Conservation (phyloP, 1,140 invertebrate species). For the Trypoxylus dichotomus region DNA sequence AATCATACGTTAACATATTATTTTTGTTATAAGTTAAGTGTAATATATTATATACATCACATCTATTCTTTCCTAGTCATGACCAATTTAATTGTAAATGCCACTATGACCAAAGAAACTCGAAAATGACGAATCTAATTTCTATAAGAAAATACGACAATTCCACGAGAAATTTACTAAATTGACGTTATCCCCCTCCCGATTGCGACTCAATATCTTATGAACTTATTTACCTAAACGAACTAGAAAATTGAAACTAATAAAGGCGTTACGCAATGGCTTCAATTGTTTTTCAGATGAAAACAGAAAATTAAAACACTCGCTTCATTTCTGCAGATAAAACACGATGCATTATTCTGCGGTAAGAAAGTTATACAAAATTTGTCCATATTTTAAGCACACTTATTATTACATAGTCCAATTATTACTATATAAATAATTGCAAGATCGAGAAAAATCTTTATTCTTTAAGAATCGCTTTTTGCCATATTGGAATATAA, state of each 20-base stretch:
- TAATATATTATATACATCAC: constrained; percentile 30
- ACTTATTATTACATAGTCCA: constrained; percentile 23
- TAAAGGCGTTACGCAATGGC: not conserved
- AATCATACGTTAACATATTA: constrained; percentile 29
- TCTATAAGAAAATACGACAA: not conserved
- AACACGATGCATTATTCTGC: not conserved
- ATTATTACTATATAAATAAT: constrained; percentile 9
- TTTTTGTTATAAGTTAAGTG: constrained; percentile 28
- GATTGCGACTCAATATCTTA: not conserved
- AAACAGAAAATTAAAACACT: constrained; percentile 23
- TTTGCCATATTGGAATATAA: constrained; percentile 22
- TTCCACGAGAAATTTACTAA: not conserved
- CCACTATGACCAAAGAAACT: constrained; percentile 31
- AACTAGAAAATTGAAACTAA: not conserved
- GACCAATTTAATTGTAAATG: constrained; percentile 26
- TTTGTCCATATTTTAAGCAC: constrained; percentile 30
- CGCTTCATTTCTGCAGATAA: constrained; percentile 10
- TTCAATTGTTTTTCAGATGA: not conserved
- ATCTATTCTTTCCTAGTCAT: constrained; percentile 20
- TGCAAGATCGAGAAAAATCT: constrained; percentile 24
- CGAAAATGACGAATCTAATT: not conserved
- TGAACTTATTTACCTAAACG: not conserved
- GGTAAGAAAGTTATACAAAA: constrained; percentile 14
- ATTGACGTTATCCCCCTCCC: not conserved
- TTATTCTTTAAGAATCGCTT: constrained; percentile 28